Evolutionary conservation across 2,888 invertebrate genomes (phyloP).

Genomic region (Athalia circularis): DNA sequence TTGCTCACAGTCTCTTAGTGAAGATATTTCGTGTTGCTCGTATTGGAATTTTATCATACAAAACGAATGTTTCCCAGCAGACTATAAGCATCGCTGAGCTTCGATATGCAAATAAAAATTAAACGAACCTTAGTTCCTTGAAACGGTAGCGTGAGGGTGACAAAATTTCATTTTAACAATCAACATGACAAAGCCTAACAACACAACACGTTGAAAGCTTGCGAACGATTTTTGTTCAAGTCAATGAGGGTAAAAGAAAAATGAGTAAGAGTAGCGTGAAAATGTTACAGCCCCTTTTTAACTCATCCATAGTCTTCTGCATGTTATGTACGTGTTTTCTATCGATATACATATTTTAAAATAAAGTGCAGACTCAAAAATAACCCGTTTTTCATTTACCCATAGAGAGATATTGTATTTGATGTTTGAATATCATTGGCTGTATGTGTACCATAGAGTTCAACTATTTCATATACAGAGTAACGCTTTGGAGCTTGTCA

Average conservation of each 20-base stretch:
- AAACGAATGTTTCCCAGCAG: neutral
- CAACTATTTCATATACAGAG: neutral
- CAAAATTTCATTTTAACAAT: constrained; percentile 17
- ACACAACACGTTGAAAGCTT: constrained; percentile 13
- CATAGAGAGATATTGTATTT: neutral
- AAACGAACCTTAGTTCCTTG: constrained; percentile 58
- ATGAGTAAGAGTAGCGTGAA: constrained; percentile 15
- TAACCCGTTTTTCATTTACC: constrained; percentile 23
- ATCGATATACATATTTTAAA: constrained; percentile 71
- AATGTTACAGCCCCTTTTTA: constrained; percentile 10
- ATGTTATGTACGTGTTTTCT: constrained; percentile 72
- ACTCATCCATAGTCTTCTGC: constrained; percentile 62
- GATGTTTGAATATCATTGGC: constrained; percentile 12
- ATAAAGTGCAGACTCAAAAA: constrained; percentile 63
- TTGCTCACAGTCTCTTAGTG: constrained; percentile 3
- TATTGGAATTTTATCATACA: neutral
- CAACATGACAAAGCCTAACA: constrained; percentile 8
- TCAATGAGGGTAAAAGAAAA: constrained; percentile 2
- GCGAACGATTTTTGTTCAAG: constrained; percentile 25
- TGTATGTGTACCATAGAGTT: neutral
- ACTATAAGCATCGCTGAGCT: neutral
- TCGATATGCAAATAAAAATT: constrained; percentile 38
- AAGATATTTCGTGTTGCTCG: constrained; percentile 6
- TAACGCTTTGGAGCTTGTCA: neutral
- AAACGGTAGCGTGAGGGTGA: constrained; percentile 52